phyloP scores from a whole-genome alignment of 2,888 invertebrate genomes.

The Papilio demoleus region DNA sequence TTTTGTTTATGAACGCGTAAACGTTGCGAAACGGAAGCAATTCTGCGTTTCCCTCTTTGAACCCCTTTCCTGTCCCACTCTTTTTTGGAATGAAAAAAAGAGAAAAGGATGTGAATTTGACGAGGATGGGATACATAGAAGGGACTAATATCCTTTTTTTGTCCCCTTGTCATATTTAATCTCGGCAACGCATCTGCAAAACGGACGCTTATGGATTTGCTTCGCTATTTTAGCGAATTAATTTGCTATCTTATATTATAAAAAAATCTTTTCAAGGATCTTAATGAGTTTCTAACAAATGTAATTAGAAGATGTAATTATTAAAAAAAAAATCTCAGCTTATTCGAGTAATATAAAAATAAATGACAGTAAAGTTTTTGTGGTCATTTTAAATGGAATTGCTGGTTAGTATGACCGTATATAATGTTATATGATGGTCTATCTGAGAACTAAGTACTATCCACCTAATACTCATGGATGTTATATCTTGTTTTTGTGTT shows the following conservation, averaged over 20 bases:
- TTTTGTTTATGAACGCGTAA: too few species aligned
- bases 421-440: constrained; percentile 3
- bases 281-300: neutral
- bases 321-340: neutral
- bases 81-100: too few species aligned
- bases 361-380: constrained; percentile 9
- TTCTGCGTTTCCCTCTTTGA: too few species aligned
- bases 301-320: neutral
- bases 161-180: too few species aligned
- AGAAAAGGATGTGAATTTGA: too few species aligned
- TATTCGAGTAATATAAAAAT: neutral
- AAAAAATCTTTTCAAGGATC: neutral
- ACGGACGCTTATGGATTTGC: too few species aligned
- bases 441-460: neutral
- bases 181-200: too few species aligned
- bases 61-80: too few species aligned
- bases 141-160: too few species aligned
- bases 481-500: neutral
- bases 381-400: constrained; percentile 10
- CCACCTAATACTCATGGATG: neutral
- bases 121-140: too few species aligned
- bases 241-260: neutral
- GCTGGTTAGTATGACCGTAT: neutral
- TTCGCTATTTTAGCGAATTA: too few species aligned
- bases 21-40: too few species aligned